Evolutionary conservation across 2,888 invertebrate species (phyloP).

Genomic region (Pollenia labialis): DNA sequence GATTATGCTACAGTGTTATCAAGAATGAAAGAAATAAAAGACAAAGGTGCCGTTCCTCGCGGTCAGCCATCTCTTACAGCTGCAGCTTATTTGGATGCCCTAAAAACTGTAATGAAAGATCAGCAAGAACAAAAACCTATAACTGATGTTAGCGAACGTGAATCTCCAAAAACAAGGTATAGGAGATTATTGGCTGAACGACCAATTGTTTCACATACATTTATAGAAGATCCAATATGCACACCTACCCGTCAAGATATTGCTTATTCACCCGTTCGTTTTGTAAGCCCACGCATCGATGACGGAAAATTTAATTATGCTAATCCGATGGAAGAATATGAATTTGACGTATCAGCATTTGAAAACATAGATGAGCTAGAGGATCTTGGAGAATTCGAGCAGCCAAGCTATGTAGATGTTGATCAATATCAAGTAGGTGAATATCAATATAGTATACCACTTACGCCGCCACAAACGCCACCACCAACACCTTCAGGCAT

Average conservation of each 20-base stretch:
- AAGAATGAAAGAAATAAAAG: slow-evolving; percentile 25
- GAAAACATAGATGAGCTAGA: slow-evolving; percentile 30
- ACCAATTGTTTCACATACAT: neutral
- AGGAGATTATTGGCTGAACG: slow-evolving; percentile 33
- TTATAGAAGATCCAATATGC: neutral
- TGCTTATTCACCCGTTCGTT: slow-evolving; percentile 44
- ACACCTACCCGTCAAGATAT: slow-evolving; percentile 16
- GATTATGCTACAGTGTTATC: slow-evolving; percentile 42
- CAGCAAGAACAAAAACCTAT: neutral
- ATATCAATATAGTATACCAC: slow-evolving; percentile 5
- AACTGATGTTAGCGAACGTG: neutral
- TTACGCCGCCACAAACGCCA: slow-evolving; percentile 43
- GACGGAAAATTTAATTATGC: neutral
- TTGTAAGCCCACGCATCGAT: slow-evolving; percentile 41
- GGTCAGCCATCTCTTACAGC: slow-evolving; percentile 45
- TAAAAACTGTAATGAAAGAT: slow-evolving; percentile 48
- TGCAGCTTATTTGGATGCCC: slow-evolving; percentile 45
- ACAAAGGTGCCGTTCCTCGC: slow-evolving; percentile 24
- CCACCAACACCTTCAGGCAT: slow-evolving; percentile 28
- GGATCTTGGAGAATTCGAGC: slow-evolving; percentile 30
- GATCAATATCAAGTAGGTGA: slow-evolving; percentile 1
- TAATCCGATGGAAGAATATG: neutral
- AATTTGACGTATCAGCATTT: slow-evolving; percentile 17
- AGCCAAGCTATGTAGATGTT: slow-evolving; percentile 45
- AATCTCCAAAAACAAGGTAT: slow-evolving; percentile 55